A percentile compares a stretch with the other conserved stretches of the same genome.
These are phyloP conservation scores for Morus bassanus DNA, from an alignment of 2,797 vertebrate species.

Conservation along the genomic window DNA sequence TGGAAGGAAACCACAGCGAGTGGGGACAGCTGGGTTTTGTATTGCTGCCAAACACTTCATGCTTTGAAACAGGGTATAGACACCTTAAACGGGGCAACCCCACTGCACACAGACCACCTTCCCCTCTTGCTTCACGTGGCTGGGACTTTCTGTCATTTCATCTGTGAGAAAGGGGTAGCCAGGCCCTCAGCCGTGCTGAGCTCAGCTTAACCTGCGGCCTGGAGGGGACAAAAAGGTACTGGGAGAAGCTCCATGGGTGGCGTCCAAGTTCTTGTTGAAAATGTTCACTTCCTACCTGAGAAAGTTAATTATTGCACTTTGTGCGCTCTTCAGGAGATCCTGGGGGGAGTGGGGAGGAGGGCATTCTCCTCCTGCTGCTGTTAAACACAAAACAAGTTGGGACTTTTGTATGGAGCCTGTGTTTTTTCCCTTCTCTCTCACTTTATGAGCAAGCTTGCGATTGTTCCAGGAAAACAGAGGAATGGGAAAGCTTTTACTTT, in stretches of 20 bases:
- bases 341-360: background rate
- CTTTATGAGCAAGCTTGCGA: background rate
- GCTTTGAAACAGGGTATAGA: background rate
- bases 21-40: background rate
- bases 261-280: background rate
- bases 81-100: background rate
- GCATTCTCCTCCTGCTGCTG: background rate
- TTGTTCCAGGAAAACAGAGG: background rate
- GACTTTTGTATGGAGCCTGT: background rate
- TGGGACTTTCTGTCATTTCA: background rate
- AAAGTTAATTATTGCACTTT: background rate
- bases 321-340: rapidly evolving
- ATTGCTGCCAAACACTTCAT: background rate
- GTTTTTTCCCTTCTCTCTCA: rapidly evolving
- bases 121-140: background rate
- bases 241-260: rapidly evolving
- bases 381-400: background rate
- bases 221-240: background rate
- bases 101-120: background rate
- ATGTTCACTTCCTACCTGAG: background rate
- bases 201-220: background rate
- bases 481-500: background rate
- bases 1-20: background rate
- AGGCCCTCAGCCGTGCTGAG: background rate
- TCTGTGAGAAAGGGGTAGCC: background rate